phyloP scores from a whole-genome alignment of 2,797 vertebrate species.

The Sciurus vulgaris region DNA sequence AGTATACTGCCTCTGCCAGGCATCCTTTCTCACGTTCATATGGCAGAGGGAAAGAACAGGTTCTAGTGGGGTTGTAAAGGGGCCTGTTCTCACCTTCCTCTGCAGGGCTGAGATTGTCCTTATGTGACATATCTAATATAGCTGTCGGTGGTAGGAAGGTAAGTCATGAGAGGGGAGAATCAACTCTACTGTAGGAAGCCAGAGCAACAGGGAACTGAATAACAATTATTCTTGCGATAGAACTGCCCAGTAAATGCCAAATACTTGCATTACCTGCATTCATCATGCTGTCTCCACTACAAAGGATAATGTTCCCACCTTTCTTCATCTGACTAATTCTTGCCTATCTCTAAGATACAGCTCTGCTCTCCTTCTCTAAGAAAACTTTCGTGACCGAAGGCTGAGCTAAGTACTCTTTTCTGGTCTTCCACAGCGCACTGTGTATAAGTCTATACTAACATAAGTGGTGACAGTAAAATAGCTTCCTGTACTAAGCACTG shows the following conservation, averaged over 20 bases:
- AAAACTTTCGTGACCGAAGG: not conserved
- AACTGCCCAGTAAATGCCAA: not conserved
- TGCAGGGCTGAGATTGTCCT: not conserved
- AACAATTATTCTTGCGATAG: not conserved
- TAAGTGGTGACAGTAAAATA: not conserved
- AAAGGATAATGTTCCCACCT: not conserved
- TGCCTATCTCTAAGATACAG: not conserved
- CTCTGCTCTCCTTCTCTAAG: not conserved
- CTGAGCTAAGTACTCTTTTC: not conserved
- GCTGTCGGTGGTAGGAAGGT: not conserved
- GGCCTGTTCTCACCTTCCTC: not conserved
- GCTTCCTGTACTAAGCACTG: not conserved
- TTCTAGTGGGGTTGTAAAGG: not conserved
- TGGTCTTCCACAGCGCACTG: not conserved
- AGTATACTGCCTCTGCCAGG: not conserved
- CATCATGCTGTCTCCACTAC: not conserved
- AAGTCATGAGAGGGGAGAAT: not conserved
- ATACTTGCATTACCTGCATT: not conserved
- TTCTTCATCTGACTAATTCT: slow-evolving; percentile 18
- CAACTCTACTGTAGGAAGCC: not conserved
- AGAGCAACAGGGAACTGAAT: not conserved
- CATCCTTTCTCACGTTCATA: not conserved
- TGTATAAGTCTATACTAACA: not conserved
- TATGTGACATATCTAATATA: not conserved
- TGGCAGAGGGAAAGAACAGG: not conserved